These are phyloP conservation scores for Dione vanillae DNA, from an alignment of 2,888 invertebrate species.

Conservation along the genomic window DNA sequence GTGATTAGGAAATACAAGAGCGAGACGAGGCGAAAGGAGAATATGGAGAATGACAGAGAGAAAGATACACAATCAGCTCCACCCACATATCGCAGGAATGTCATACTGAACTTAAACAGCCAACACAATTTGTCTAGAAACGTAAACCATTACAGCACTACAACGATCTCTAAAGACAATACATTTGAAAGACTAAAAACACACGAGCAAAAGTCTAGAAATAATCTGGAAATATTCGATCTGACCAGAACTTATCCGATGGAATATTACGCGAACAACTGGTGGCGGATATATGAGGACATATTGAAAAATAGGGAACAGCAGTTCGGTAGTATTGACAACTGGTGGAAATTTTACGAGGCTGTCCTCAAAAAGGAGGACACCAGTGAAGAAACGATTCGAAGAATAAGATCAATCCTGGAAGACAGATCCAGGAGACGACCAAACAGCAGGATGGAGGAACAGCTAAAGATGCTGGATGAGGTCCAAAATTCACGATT, in stretches of 20 bases:
- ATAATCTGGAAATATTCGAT: conserved; percentile 70
- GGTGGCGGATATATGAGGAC: conserved; percentile 81
- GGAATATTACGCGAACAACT: conserved; percentile 80
- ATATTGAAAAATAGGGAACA: conserved; percentile 71
- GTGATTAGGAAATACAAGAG: conserved; percentile 72
- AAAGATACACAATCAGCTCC: conserved; percentile 53
- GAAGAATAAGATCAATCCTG: conserved; percentile 61
- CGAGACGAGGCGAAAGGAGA: conserved; percentile 64
- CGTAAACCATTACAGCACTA: conserved; percentile 58
- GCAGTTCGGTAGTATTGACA: conserved; percentile 78
- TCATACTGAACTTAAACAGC: conserved; percentile 63
- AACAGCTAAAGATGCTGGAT: conserved; percentile 71
- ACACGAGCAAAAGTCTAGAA: conserved; percentile 55
- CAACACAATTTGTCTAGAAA: conserved; percentile 59
- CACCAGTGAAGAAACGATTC: conserved; percentile 62
- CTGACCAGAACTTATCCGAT: conserved; percentile 72
- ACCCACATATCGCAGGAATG: conserved; percentile 61
- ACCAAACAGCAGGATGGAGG: conserved; percentile 72
- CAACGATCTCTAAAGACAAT: conserved; percentile 54
- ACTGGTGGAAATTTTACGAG: conserved; percentile 81
- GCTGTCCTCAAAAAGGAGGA: conserved; percentile 65
- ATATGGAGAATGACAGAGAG: conserved; percentile 55
- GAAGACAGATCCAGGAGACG: conserved; percentile 59
- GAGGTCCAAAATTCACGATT: conserved; percentile 70
- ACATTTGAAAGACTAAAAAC: conserved; percentile 57